Conservation (phyloP, 2,797 vertebrate genomes). For the Tinamus major region DNA sequence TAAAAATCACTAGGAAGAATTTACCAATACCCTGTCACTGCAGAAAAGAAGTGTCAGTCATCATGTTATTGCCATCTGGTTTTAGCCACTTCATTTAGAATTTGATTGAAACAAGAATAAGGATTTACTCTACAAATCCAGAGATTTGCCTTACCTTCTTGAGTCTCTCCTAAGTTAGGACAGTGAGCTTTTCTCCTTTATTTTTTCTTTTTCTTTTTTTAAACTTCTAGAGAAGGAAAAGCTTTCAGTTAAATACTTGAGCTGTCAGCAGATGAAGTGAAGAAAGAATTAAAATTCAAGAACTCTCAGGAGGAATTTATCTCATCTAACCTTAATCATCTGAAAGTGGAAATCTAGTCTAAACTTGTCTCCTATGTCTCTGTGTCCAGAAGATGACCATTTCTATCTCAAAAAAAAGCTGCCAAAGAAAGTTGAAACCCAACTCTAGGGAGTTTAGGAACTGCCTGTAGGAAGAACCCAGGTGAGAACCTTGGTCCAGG, state of each 20-base stretch:
- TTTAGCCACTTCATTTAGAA: slow-evolving; percentile 36
- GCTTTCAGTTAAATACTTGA: background rate
- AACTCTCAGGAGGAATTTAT: background rate
- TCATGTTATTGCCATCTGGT: background rate
- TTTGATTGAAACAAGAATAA: slow-evolving; percentile 23
- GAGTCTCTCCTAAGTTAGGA: background rate
- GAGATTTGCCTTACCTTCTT: background rate
- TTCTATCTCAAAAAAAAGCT: background rate
- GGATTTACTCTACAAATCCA: slow-evolving; percentile 32
- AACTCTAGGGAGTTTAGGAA: background rate
- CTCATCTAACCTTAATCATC: background rate
- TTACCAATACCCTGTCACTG: background rate
- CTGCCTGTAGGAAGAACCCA: background rate
- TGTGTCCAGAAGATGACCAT: slow-evolving; percentile 8
- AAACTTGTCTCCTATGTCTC: background rate
- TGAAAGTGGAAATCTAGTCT: background rate
- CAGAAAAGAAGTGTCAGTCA: background rate
- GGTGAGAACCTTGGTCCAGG: background rate
- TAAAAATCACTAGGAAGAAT: background rate
- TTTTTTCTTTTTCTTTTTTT: background rate
- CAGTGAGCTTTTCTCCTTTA: background rate
- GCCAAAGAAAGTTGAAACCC: background rate
- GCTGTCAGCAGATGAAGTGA: background rate
- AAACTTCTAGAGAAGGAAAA: background rate
- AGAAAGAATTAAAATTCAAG: slow-evolving; percentile 11